These are phyloP conservation scores for Agrypnia vestita DNA, from an alignment of 1,140 invertebrate species.

Conservation along the genomic window DNA sequence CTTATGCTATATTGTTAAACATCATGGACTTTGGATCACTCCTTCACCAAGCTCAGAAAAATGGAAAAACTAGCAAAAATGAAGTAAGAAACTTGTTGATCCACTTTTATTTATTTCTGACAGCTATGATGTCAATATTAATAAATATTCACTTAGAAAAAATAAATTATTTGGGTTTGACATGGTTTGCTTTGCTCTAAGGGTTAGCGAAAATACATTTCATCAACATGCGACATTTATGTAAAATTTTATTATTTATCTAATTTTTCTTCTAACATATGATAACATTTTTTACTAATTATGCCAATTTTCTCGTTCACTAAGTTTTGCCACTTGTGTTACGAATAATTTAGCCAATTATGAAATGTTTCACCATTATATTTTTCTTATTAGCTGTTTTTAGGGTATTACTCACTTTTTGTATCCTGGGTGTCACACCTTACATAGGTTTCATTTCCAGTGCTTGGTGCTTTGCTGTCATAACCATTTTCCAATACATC, in stretches of 20 bases:
- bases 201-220: too few species aligned
- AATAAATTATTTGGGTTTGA: neutral
- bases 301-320: too few species aligned
- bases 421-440: neutral
- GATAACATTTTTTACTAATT: too few species aligned
- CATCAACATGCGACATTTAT: too few species aligned
- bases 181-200: neutral
- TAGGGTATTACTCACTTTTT: neutral
- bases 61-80: constrained; percentile 67
- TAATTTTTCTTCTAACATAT: too few species aligned
- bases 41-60: constrained; percentile 76
- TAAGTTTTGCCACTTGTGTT: too few species aligned
- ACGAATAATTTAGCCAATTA: too few species aligned
- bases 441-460: neutral
- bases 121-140: constrained; percentile 48
- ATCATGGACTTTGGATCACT: constrained; percentile 79
- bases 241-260: too few species aligned
- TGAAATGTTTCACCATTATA: neutral
- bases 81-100: constrained; percentile 66
- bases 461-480: neutral
- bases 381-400: neutral
- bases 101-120: constrained; percentile 43
- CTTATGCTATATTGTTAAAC: constrained; percentile 9
- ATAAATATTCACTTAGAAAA: neutral
- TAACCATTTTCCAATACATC: constrained; percentile 18